Percentiles rank a stretch among this genome's conserved stretches.
Evolutionary conservation across 2,113 vertebrate genomes (phyloP).

Genomic region (Carollia perspicillata): DNA sequence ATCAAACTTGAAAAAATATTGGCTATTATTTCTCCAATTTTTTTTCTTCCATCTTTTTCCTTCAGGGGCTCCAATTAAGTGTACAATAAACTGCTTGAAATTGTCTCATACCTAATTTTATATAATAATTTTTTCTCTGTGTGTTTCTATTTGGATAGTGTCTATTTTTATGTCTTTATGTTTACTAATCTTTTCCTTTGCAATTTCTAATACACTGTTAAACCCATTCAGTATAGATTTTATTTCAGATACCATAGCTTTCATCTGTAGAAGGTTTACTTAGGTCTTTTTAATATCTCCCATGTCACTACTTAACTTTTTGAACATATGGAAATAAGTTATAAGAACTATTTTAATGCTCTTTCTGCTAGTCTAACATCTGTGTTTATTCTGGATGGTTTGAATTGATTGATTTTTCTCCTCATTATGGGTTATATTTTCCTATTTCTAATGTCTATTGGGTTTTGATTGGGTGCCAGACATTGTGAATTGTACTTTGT

Average conservation of each 20-base stretch:
- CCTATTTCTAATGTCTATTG: slow-evolving; percentile 20
- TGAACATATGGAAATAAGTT: slow-evolving; percentile 41
- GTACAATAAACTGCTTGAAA: neutral
- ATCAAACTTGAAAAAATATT: neutral
- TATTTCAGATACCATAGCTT: slow-evolving; percentile 20
- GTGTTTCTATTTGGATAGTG: neutral
- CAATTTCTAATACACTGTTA: slow-evolving; percentile 7
- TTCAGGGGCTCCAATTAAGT: neutral
- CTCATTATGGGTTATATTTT: slow-evolving; percentile 37
- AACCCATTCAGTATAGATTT: neutral
- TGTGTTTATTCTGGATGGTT: slow-evolving; percentile 22
- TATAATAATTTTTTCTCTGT: neutral
- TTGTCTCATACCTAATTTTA: neutral
- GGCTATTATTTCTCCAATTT: neutral
- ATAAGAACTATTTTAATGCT: neutral
- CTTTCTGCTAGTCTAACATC: slow-evolving; percentile 30
- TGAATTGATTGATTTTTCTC: slow-evolving; percentile 37
- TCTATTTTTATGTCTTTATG: neutral
- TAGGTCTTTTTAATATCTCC: slow-evolving; percentile 17
- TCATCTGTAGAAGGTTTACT: slow-evolving; percentile 42
- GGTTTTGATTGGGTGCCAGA: slow-evolving; percentile 28
- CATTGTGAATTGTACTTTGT: slow-evolving; percentile 29
- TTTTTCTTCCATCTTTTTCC: neutral
- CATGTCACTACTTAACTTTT: slow-evolving; percentile 44
- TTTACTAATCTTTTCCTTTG: slow-evolving; percentile 40